Base-by-base conservation (phyloP, 2,888 invertebrate genomes). In the Orthosia gracilis region DNA sequence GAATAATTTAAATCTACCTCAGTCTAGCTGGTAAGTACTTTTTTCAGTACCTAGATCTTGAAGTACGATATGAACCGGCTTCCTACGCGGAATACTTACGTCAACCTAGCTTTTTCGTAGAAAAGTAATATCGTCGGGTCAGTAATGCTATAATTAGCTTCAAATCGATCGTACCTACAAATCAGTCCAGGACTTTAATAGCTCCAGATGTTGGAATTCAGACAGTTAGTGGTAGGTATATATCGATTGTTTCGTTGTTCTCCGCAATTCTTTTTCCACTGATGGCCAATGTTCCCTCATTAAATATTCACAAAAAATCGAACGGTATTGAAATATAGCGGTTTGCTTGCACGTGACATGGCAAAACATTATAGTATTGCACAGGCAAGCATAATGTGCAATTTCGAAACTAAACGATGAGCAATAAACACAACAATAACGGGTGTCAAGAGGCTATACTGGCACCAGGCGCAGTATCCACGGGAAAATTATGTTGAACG, bases 141-240 rank as follows among this genome's bases (percentile, higher is more conserved):
- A 61, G 49, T 47, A 47, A 69, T 18, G 40, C 59, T 73, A 67
- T 50, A 78, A 62, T 62, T 65, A 65, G 47, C 47, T 74, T 52
- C 45, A 52, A 54, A 74, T 68, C 69, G 31, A 78, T 69, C 17
- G 57, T 62, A 62, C 57, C 21, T 62, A 81, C 68, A 77, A 64
- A 67, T 82, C 68, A 75, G 18, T 64, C 61, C 58, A 63, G 58
- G 59, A 74, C 63, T 69, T 72, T 67, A 64, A 79, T 76, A 49
- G 57, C 57, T 57, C 49, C 83, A 85, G 81, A 74, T 85, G 84
- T 79, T 78, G 13, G 23, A 57, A 66, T 78, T 73, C 82, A 49
- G 64, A 73, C 49, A 62, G 78, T 47, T 69, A 47, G 73, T 73
- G 63, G 62, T 55, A 59, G 63, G 62, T 55, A 59, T 23, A 12